Evolutionary conservation across 2,888 invertebrate species (phyloP).

Genomic region (Petrolisthes cinctipes): DNA sequence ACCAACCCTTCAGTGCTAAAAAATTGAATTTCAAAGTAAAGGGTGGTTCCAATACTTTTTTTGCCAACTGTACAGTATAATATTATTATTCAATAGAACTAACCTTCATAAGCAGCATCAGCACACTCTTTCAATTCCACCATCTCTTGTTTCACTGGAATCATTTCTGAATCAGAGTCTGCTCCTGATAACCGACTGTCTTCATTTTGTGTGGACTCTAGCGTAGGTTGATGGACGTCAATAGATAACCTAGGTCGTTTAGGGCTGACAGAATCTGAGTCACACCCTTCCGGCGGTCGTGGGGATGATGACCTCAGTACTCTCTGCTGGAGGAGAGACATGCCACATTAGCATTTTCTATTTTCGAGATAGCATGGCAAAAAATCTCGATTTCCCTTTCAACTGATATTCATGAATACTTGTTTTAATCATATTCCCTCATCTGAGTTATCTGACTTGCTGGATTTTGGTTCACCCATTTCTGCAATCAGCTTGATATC

Average conservation of each 20-base stretch:
- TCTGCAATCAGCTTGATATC: no score
- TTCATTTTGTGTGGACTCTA: slow-evolving; percentile 62
- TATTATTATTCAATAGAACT: neutral
- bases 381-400: neutral
- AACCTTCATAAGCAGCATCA: slow-evolving; percentile 54
- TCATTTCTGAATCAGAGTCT: slow-evolving; percentile 65
- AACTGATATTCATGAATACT: neutral
- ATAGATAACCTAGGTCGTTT: slow-evolving; percentile 63
- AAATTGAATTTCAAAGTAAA: no score
- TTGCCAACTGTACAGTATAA: no score
- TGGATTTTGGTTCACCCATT: no score
- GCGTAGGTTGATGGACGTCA: slow-evolving; percentile 53
- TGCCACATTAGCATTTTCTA: neutral
- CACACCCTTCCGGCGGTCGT: slow-evolving; percentile 56
- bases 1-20: no score
- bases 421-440: no score
- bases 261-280: slow-evolving; percentile 56
- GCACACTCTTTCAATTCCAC: slow-evolving; percentile 62
- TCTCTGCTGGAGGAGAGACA: slow-evolving; percentile 51
- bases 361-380: no score
- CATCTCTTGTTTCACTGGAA: slow-evolving; percentile 66
- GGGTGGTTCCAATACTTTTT: no score
- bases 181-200: slow-evolving; percentile 58
- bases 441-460: no score
- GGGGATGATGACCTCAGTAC: slow-evolving; percentile 62